phyloP scores from a whole-genome alignment of 2,113 vertebrate species.

The Corynorhinus townsendii region DNA sequence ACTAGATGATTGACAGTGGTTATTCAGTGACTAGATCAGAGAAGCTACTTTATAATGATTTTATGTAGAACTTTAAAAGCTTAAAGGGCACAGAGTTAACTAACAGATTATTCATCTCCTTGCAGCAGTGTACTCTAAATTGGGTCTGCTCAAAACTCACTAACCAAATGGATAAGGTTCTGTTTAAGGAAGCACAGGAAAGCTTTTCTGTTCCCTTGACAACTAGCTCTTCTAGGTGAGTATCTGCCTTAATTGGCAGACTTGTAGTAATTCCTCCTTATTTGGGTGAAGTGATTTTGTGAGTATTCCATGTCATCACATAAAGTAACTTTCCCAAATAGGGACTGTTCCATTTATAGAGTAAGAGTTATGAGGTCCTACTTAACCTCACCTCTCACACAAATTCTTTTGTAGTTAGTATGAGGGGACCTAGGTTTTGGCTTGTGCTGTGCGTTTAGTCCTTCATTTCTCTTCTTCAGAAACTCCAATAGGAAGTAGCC shows the following conservation, averaged over 20 bases:
- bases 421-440: conserved; percentile 20
- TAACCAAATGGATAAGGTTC: conserved; percentile 65
- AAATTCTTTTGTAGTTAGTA: neutral
- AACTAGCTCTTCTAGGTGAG: conserved; percentile 71
- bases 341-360: neutral
- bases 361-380: neutral
- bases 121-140: conserved; percentile 62
- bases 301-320: conserved; percentile 20
- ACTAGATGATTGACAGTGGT: neutral
- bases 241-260: conserved; percentile 61
- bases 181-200: conserved; percentile 68
- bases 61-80: conserved; percentile 39
- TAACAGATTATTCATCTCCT: conserved; percentile 69
- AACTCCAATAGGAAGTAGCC: neutral
- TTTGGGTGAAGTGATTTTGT: conserved; percentile 54
- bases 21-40: neutral
- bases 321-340: neutral
- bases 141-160: conserved; percentile 64
- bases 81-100: neutral
- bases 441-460: conserved; percentile 18
- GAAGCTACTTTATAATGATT: conserved; percentile 34
- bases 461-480: neutral
- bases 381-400: neutral
- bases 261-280: conserved; percentile 54
- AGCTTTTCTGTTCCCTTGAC: conserved; percentile 65